phyloP scores from a whole-genome alignment of 1,140 invertebrate genomes.

The Tetramorium simillimum region DNA sequence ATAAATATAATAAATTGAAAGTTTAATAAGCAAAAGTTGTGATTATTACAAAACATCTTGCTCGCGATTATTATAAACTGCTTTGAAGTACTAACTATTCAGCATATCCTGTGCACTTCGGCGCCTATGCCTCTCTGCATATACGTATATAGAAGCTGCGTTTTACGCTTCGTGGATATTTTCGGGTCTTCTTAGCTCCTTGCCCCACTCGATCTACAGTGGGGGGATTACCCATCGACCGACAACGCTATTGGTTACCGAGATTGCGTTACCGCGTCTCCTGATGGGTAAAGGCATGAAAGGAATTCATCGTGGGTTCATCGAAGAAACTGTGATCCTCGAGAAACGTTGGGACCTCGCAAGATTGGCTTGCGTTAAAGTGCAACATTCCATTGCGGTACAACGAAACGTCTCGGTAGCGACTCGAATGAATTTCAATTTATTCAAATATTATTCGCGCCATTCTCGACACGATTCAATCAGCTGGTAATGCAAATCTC shows the following conservation, averaged over 20 bases:
- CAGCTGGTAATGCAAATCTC: neutral
- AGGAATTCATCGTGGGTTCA: constrained; percentile 55
- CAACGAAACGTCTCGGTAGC: neutral
- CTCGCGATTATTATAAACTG: neutral
- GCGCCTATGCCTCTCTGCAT: neutral
- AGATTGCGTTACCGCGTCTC: constrained; percentile 66
- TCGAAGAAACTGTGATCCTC: constrained; percentile 33
- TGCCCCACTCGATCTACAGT: constrained; percentile 4
- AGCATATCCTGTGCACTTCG: neutral
- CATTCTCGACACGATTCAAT: neutral
- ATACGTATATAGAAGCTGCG: constrained; percentile 38
- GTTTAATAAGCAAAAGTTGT: neutral
- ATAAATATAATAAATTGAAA: neutral
- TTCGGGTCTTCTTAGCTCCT: constrained; percentile 59
- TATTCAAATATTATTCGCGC: neutral
- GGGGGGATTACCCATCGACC: constrained; percentile 6
- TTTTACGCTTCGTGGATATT: constrained; percentile 72
- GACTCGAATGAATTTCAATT: neutral
- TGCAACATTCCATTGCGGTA: neutral
- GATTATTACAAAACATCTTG: neutral
- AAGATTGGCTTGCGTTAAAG: constrained; percentile 2
- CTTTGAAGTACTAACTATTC: neutral
- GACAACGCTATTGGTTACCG: constrained; percentile 71
- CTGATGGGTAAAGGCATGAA: constrained; percentile 36
- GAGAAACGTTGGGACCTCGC: neutral